Base-by-base conservation (phyloP, 1,140 invertebrate species). In the Heterodera carotae region DNA sequence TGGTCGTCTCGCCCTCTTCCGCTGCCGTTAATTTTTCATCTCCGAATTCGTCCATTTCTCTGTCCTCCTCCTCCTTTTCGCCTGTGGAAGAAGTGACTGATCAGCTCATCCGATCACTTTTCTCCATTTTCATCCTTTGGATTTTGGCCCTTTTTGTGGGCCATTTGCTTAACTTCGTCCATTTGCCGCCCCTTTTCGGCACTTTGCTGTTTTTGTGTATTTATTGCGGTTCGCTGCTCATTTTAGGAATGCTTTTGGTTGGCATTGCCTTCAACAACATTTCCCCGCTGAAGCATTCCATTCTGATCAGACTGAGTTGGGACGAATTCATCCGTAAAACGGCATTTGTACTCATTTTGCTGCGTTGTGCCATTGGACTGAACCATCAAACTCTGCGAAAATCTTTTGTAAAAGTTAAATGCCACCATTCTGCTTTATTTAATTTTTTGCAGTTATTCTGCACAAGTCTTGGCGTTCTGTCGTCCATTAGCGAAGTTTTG, bases 331-430 rank as follows among this genome's bases (percentile, higher is more conserved):
- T 86, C 3, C 66, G 73, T 12, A 70, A 84, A 48, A 59, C 83
- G 29, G 80, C 82, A 22, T 81, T 83, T 76, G 62, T 84, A 2
- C 93, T 97, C 67, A 97, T 98, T 84, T 89, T 98, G 81, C 93
- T 93, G 39, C 90, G 95, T 89, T 96, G 95, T 79, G 96, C 96
- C 7, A 90, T 98, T 82, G 94, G 95, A 85, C 90, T 98, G 79
- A 94, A 98, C 88, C 93, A 94, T 2, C 88, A 90, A 66, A 94
- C 93, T 10, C 90, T 98, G 84, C 92, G 86, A 92, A 92, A 83
- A 90, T 95, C 75, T 93, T 91, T 88, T 89, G 91, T 69, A 92
- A 27, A n/a, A 34, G 27, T 59, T 92, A 94, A 85, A 88, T 97
- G 18, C 93, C 94, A 29, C 90, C 39, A 43, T 43, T 43, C 6